Evolutionary conservation across 2,888 invertebrate genomes (phyloP), one percentile per base, ranked within the genome.

Genomic region (Napeogenes sylphis): DNA sequence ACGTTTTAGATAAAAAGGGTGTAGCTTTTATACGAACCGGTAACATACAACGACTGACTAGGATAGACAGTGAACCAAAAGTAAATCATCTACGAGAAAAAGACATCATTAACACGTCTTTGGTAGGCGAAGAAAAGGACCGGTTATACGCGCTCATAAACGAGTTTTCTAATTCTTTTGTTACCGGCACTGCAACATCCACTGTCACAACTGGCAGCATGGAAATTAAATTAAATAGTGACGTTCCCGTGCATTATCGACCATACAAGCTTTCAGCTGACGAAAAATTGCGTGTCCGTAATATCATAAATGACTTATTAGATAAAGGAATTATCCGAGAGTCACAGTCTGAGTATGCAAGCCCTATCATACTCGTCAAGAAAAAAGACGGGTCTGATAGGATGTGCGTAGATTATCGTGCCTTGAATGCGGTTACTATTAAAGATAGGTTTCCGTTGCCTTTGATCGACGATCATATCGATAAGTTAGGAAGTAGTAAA

Each of bases 1-100:
- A 74, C 53, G 65, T 74, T 13, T 61, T 70, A 14, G 70, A 74
- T 58, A 59, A 70, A 2, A 65, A 70, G 1, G 72, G 73, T 2
- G 55, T 74, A 0, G 65, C 67, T 0, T 72, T 70, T 42, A 61
- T 70, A 13, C 62, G 71, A 0, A 63, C 62, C 0, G 68, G 61
- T 2, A 65, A 67, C 14, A 2, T 2, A 6, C 71, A 73, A 45
- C 51, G 56, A 8, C 35, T 72, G 1, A 67, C 45, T 0, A 63
- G 67, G n/a, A 12, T 46, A 4, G 38, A 38, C 12, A 12, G 46
- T 4, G n/a, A 4, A 46, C 4, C 12, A 10, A 6, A n/a, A 12
- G n/a, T 46, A n/a, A 4, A n/a, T 46, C 4, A n/a, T 4, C 6
- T 46, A n/a, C n/a, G 5, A 4, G 5, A 46, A 13, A 45, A 21